Conservation (phyloP, 2,888 invertebrate species). For the Acronicta leporina region DNA sequence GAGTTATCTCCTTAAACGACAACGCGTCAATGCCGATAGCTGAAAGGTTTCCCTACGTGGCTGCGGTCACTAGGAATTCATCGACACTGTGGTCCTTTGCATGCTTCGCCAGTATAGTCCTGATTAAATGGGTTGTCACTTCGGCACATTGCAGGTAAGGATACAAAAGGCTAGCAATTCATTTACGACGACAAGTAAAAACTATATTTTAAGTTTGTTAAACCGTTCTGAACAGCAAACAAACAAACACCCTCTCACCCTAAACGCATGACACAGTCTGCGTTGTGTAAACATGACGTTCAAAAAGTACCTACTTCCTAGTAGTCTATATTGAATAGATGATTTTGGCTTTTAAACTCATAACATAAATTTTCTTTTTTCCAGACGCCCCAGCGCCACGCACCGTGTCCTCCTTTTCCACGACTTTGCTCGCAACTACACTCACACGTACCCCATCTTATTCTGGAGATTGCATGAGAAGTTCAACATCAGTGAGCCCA, state of each 20-base stretch:
- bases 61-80: constrained; percentile 73
- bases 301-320: too few species aligned
- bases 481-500: constrained; percentile 63
- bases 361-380: background rate
- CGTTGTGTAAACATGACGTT: too few species aligned
- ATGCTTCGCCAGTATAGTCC: constrained; percentile 78
- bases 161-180: background rate
- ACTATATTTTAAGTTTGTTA: too few species aligned
- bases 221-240: too few species aligned
- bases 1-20: constrained; percentile 69
- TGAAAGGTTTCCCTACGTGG: constrained; percentile 75
- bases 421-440: constrained; percentile 71
- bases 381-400: constrained; percentile 59
- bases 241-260: too few species aligned
- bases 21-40: constrained; percentile 57
- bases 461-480: constrained; percentile 79
- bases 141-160: constrained; percentile 75
- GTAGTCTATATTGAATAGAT: too few species aligned
- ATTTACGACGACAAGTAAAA: too few species aligned
- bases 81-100: constrained; percentile 72
- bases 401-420: constrained; percentile 74
- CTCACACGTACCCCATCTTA: constrained; percentile 72
- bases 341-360: too few species aligned
- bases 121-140: constrained; percentile 77
- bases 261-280: too few species aligned